Evolutionary conservation across 2,113 vertebrate genomes (phyloP).

Genomic region (Notarius lentiginosus): DNA sequence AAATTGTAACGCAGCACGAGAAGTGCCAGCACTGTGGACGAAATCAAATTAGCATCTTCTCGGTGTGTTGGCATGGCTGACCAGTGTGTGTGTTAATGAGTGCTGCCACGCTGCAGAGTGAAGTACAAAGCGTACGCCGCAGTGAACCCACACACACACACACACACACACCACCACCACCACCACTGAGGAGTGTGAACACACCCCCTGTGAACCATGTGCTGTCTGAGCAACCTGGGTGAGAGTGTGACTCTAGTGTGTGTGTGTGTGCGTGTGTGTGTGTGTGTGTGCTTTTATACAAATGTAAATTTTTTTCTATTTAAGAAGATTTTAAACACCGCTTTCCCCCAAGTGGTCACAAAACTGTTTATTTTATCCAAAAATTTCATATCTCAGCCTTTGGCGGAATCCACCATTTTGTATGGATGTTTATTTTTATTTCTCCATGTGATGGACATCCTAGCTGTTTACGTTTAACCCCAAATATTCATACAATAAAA

Average conservation of each 20-base stretch:
- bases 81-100: constrained; percentile 54
- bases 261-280: constrained; percentile 35
- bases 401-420: no score
- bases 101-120: constrained; percentile 39
- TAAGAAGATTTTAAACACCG: neutral
- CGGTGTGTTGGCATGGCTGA: constrained; percentile 49
- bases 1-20: constrained; percentile 37
- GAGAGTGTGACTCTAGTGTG: constrained; percentile 13
- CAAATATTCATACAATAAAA: neutral
- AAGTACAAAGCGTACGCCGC: constrained; percentile 46
- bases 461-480: neutral
- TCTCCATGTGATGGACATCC: neutral
- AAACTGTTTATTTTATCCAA: no score
- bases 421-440: neutral
- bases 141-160: constrained; percentile 39
- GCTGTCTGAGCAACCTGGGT: constrained; percentile 40
- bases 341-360: neutral
- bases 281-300: neutral
- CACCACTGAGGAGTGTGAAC: constrained; percentile 42
- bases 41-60: constrained; percentile 56
- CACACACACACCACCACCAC: constrained; percentile 35
- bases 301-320: neutral
- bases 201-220: constrained; percentile 47
- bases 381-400: no score
- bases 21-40: constrained; percentile 32